Conservation (phyloP, 2,888 invertebrate species). For the Eilema sororculum region DNA sequence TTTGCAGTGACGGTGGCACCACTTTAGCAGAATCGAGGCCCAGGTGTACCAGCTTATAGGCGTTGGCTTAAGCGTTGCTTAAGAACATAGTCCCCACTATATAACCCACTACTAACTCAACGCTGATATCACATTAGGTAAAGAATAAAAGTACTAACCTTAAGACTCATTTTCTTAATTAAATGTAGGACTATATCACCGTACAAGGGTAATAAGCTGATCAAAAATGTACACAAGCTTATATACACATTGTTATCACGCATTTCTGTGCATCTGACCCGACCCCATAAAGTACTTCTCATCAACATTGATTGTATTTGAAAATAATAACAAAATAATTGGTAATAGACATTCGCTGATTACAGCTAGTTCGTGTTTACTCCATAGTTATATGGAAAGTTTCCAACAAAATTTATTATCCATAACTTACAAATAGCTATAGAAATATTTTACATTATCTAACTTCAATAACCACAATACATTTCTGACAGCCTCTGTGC, state of each 20-base stretch:
- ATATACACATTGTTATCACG: slow-evolving; percentile 10
- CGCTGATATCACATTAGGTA: neutral
- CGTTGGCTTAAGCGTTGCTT: no score
- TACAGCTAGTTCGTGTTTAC: neutral
- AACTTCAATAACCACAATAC: no score
- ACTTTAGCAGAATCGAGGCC: no score
- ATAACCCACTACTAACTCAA: neutral
- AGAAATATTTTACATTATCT: no score
- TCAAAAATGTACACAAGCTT: neutral
- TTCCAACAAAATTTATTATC: neutral
- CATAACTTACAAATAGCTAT: no score
- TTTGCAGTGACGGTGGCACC: no score
- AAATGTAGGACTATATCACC: neutral
- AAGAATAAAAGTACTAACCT: neutral
- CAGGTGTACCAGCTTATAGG: no score
- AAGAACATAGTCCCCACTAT: neutral
- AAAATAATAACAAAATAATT: neutral
- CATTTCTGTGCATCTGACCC: slow-evolving; percentile 3
- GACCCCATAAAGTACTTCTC: slow-evolving; percentile 3
- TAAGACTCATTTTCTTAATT: slow-evolving; percentile 8
- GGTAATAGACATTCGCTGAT: neutral
- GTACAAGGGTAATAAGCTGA: neutral
- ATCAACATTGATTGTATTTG: neutral
- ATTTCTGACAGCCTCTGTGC: no score
- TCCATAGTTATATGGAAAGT: neutral